These are phyloP conservation scores for Dendrocincla tyrannina DNA, from an alignment of 2,797 vertebrate species.

Conservation along the genomic window DNA sequence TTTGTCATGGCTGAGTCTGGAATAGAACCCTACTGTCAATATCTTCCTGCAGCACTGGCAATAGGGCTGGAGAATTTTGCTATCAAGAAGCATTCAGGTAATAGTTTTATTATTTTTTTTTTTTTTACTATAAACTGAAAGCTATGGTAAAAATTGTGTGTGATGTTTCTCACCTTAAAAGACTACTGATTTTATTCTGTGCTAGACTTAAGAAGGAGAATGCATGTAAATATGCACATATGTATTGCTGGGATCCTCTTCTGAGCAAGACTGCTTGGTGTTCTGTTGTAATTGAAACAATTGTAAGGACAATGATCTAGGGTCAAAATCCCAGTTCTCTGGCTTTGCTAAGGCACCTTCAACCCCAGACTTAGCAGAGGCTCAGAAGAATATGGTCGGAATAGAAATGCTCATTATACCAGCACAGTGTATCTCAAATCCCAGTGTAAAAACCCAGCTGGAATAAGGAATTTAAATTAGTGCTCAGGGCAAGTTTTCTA, in stretches of 20 bases:
- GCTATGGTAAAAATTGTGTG: not conserved
- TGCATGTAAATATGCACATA: not conserved
- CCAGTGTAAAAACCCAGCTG: not conserved
- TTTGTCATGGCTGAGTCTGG: not conserved
- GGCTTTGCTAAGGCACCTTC: not conserved
- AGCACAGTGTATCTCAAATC: not conserved
- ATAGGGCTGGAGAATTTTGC: not conserved
- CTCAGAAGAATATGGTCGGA: not conserved
- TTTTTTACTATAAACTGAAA: not conserved
- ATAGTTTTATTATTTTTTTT: not conserved
- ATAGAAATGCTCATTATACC: not conserved
- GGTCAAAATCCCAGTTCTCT: not conserved
- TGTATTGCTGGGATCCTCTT: not conserved
- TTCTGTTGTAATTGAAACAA: not conserved
- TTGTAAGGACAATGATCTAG: not conserved
- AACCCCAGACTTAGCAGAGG: not conserved
- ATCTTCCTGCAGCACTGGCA: not conserved
- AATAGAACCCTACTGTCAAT: not conserved
- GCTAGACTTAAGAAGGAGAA: not conserved
- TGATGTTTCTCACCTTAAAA: not conserved
- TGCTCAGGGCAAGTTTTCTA: not conserved
- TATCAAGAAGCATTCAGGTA: not conserved
- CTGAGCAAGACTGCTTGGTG: not conserved
- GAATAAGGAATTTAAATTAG: not conserved
- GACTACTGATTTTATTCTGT: not conserved